A percentile compares a stretch with the other conserved stretches of the same genome.
These are phyloP conservation scores for Thomomys bottae DNA, from an alignment of 2,113 vertebrate genomes.

Conservation along the genomic window DNA sequence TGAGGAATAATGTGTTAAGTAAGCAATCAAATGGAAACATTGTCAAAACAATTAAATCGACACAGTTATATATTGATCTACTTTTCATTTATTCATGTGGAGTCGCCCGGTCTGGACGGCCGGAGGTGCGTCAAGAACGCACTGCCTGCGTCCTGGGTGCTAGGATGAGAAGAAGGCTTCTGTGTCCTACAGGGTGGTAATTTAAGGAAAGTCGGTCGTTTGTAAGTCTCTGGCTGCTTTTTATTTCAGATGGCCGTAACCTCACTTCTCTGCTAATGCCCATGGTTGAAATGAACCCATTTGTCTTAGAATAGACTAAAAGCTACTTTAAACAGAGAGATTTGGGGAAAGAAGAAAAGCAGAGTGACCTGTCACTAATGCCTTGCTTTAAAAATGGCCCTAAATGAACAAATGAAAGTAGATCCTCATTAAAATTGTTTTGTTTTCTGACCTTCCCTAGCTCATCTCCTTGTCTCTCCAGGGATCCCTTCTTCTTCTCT, in stretches of 20 bases:
- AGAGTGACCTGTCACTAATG: not conserved
- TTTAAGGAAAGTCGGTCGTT: not conserved
- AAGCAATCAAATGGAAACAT: too few relatives aligned
- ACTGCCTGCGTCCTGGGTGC: too few relatives aligned
- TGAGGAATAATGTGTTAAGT: not conserved
- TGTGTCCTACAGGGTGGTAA: not conserved
- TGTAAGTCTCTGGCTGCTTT: not conserved
- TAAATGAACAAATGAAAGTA: not conserved
- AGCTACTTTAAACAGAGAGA: not conserved
- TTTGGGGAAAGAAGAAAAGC: not conserved
- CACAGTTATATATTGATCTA: too few relatives aligned
- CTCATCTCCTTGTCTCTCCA: not conserved
- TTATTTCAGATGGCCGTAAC: not conserved
- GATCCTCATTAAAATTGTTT: not conserved
- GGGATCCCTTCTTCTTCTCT: not conserved
- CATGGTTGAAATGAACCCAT: not conserved
- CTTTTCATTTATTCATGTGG: too few relatives aligned
- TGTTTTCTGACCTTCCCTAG: too few relatives aligned
- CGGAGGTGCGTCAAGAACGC: too few relatives aligned
- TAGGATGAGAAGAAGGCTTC: too few relatives aligned
- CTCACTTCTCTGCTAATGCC: conserved; percentile 8
- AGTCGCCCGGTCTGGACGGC: too few relatives aligned
- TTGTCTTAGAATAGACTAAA: not conserved
- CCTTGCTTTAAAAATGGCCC: not conserved
- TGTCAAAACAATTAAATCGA: too few relatives aligned